Conservation (phyloP, 2,113 vertebrate species). For the Murina feae region DNA sequence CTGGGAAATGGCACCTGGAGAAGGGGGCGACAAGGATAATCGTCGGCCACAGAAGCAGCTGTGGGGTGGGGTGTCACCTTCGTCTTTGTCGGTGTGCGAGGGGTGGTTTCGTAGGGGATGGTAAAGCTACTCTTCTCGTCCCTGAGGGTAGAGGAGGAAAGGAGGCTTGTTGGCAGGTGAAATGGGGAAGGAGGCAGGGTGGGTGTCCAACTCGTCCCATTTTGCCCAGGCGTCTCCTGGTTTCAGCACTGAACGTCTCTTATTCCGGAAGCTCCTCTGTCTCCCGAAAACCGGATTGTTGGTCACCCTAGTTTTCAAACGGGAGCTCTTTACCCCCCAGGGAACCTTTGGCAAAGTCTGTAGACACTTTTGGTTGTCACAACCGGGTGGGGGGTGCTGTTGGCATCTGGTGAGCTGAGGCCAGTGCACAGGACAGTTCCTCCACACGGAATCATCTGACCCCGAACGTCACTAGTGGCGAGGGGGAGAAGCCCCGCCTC, state of each 20-base stretch:
- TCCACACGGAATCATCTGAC: neutral
- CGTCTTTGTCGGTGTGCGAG: neutral
- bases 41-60: neutral
- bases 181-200: neutral
- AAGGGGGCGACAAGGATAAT: neutral
- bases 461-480: neutral
- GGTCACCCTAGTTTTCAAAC: neutral
- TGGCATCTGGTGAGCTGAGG: neutral
- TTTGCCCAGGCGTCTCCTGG: neutral
- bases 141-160: neutral
- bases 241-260: neutral
- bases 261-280: neutral
- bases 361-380: neutral
- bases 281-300: neutral
- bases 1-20: neutral
- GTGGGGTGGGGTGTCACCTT: neutral
- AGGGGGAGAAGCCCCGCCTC: neutral
- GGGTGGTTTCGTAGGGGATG: neutral
- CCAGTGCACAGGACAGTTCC: neutral
- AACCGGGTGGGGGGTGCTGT: neutral
- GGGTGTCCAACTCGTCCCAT: neutral
- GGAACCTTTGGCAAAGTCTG: neutral
- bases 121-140: neutral
- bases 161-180: neutral
- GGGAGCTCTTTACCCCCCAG: neutral